These are phyloP conservation scores for Trachymyrmex cornetzi DNA, from an alignment of 1,140 invertebrate genomes.

Conservation along the genomic window DNA sequence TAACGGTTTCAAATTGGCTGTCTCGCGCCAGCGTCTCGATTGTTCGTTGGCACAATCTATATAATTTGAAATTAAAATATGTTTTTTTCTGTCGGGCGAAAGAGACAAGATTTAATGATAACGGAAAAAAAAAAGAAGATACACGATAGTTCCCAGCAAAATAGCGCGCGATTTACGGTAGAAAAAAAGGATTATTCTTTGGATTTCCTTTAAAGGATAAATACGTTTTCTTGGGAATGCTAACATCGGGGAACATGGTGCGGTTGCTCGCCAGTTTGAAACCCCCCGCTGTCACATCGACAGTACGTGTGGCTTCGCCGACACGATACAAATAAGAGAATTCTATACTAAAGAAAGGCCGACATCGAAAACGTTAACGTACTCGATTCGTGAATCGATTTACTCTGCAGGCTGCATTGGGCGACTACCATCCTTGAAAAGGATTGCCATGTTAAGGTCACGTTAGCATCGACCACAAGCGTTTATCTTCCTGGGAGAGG, in stretches of 20 bases:
- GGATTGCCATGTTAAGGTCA: constrained; percentile 49
- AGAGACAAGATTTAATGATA: constrained; percentile 12
- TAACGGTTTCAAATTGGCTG: constrained; percentile 60
- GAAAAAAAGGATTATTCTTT: constrained; percentile 62
- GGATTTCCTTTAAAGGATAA: constrained; percentile 57
- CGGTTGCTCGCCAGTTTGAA: constrained; percentile 61
- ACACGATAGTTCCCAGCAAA: constrained; percentile 44
- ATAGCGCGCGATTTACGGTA: constrained; percentile 51
- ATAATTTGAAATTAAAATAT: constrained; percentile 18
- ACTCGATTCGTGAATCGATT: constrained; percentile 58
- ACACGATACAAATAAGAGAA: constrained; percentile 50
- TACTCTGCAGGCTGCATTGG: constrained; percentile 28
- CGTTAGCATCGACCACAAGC: constrained; percentile 58
- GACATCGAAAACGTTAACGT: constrained; percentile 56
- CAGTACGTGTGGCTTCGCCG: constrained; percentile 15
- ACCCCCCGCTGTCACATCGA: constrained; percentile 57
- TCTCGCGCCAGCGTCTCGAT: constrained; percentile 33
- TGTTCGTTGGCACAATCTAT: constrained; percentile 33
- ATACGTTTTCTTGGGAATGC: constrained; percentile 58
- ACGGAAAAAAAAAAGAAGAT: constrained; percentile 46
- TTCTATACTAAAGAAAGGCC: constrained; percentile 60
- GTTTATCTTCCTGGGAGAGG: constrained; percentile 66
- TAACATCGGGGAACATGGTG: constrained; percentile 52
- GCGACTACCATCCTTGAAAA: constrained; percentile 14
- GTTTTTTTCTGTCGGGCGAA: constrained; percentile 17